A percentile compares a stretch with the other conserved stretches of the same genome.
These are phyloP conservation scores for Hypanus sabinus DNA, from an alignment of 2,113 vertebrate species.

Conservation along the genomic window DNA sequence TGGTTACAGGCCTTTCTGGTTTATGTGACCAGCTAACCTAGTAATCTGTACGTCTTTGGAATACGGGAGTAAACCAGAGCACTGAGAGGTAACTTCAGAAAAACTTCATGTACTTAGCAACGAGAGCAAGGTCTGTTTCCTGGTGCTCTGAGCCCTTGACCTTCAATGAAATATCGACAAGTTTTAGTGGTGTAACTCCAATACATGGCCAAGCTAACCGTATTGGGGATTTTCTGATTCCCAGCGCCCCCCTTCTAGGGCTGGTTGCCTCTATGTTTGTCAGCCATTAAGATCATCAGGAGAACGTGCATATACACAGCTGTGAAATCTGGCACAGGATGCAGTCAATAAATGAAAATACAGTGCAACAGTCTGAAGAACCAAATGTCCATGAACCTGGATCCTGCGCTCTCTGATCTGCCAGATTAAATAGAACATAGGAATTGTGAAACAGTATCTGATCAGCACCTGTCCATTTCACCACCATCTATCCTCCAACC, in stretches of 20 bases:
- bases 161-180: not conserved
- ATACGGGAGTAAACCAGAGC: no score
- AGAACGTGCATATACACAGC: not conserved
- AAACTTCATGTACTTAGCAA: not conserved
- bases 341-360: not conserved
- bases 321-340: not conserved
- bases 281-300: not conserved
- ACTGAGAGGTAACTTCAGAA: not conserved
- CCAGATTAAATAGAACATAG: not conserved
- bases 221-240: not conserved
- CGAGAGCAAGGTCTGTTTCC: not conserved
- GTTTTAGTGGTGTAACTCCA: not conserved
- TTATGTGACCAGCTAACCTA: no score
- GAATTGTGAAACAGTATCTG: no score
- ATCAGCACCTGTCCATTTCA: no score
- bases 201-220: not conserved
- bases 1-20: no score
- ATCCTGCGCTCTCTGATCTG: conserved; percentile 3
- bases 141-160: not conserved
- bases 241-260: not conserved
- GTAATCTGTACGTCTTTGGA: no score
- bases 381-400: not conserved
- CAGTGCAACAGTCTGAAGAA: not conserved
- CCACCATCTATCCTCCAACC: no score
- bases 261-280: not conserved